Percentiles rank a stretch among this genome's conserved stretches.
Conservation (phyloP, 2,888 invertebrate species). For the Drosophila neoperkinsi region DNA sequence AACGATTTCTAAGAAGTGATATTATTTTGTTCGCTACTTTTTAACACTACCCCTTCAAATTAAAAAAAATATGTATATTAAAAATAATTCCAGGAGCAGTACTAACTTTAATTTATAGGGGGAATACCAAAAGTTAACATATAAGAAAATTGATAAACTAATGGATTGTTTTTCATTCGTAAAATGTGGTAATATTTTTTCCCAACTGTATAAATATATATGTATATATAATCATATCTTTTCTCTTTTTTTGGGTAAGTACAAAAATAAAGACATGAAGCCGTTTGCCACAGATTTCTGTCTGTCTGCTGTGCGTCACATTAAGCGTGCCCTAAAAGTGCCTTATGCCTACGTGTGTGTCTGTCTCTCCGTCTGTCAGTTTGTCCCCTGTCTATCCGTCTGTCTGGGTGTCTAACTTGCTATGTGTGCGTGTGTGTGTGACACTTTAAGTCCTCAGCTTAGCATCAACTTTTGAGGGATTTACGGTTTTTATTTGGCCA, state of each 20-base stretch:
- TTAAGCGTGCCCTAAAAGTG: conserved; percentile 56
- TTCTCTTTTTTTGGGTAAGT: conserved; percentile 25
- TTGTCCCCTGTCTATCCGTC: not conserved
- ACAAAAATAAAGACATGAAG: conserved; percentile 39
- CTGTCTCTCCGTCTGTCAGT: conserved; percentile 5
- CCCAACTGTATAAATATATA: conserved; percentile 4
- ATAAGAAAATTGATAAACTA: not conserved
- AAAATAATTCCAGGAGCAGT: not conserved
- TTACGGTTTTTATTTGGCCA: conserved; percentile 57
- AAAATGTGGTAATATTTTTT: not conserved
- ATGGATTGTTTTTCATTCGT: not conserved
- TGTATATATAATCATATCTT: not conserved
- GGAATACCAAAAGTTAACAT: not conserved
- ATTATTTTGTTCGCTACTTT: not conserved
- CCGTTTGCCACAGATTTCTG: conserved; percentile 39
- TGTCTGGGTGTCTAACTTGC: conserved; percentile 3
- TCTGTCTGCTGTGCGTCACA: conserved; percentile 52
- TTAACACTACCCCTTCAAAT: not conserved
- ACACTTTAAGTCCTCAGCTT: conserved; percentile 65
- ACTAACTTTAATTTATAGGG: not conserved
- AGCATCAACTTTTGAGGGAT: conserved; percentile 77
- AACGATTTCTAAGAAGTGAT: not conserved
- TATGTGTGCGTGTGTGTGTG: conserved; percentile 42
- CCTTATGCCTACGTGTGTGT: conserved; percentile 52
- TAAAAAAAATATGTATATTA: not conserved